A percentile compares a stretch with the other conserved stretches of the same genome.
phyloP scores from a whole-genome alignment of 1,140 invertebrate species.

The Globodera ellingtonae region DNA sequence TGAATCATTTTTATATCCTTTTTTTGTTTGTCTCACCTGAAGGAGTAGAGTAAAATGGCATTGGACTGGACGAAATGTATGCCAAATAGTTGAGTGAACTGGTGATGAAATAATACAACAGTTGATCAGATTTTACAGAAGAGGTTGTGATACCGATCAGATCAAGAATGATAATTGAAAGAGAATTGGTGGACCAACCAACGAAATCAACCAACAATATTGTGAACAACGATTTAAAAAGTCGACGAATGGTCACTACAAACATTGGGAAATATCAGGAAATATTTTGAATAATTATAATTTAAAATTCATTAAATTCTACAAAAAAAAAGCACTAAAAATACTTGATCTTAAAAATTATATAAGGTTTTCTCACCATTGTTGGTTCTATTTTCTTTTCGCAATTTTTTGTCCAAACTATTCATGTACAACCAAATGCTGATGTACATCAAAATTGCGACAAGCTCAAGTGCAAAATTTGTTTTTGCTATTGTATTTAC shows the following conservation, averaged over 20 bases:
- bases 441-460: slow-evolving; percentile 10
- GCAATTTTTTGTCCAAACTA: slow-evolving; percentile 1
- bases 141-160: background rate
- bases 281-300: no score
- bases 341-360: no score
- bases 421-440: background rate
- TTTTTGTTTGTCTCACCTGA: slow-evolving; percentile 4
- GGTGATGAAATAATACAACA: slow-evolving; percentile 13
- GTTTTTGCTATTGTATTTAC: background rate
- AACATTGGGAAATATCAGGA: no score
- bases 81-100: slow-evolving; percentile 11
- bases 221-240: slow-evolving; percentile 24
- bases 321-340: no score
- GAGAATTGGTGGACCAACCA: slow-evolving; percentile 28
- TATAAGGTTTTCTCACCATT: background rate
- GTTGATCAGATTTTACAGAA: background rate
- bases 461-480: slow-evolving; percentile 5
- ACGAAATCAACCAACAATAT: slow-evolving; percentile 16
- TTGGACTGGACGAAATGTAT: slow-evolving; percentile 20
- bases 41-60: slow-evolving; percentile 18
- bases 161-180: slow-evolving; percentile 9
- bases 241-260: slow-evolving; percentile 2
- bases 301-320: no score
- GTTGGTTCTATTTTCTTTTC: background rate
- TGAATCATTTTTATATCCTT: background rate